Evolutionary conservation across 2,797 vertebrate genomes (phyloP).

Genomic region (Crossoptilon crossoptilon): DNA sequence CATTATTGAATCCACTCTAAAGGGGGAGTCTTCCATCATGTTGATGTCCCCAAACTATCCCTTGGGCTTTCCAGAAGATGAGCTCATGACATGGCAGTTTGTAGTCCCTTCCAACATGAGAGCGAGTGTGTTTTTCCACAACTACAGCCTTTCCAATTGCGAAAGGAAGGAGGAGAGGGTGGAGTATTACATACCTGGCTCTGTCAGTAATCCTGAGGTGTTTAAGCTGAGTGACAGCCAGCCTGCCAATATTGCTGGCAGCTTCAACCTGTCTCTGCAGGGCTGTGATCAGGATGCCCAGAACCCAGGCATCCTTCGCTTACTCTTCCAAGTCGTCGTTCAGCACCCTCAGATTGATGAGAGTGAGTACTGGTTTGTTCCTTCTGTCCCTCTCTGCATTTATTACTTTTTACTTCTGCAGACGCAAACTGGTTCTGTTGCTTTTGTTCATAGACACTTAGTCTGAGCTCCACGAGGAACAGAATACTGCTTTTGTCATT

Average conservation of each 20-base stretch:
- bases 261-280: constrained; percentile 82
- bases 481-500: background rate
- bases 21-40: constrained; percentile 79
- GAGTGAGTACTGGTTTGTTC: constrained; percentile 71
- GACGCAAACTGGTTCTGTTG: background rate
- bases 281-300: constrained; percentile 81
- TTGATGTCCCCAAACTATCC: constrained; percentile 89
- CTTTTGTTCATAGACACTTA: background rate
- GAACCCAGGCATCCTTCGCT: constrained; percentile 66
- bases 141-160: constrained; percentile 85
- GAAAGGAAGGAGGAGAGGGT: constrained; percentile 82
- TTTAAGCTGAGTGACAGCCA: constrained; percentile 73
- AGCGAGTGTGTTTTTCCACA: constrained; percentile 83
- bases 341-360: constrained; percentile 73
- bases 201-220: constrained; percentile 74
- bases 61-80: constrained; percentile 79
- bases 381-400: background rate
- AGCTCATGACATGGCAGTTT: constrained; percentile 90
- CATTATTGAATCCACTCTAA: constrained; percentile 85
- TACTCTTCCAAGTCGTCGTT: constrained; percentile 77
- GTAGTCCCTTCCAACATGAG: constrained; percentile 85
- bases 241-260: constrained; percentile 79
- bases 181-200: constrained; percentile 80
- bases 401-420: background rate
- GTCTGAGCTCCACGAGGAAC: background rate